These are phyloP conservation scores for Acrocephalus kingi DNA, from an alignment of 2,113 vertebrate genomes.

Conservation along the genomic window DNA sequence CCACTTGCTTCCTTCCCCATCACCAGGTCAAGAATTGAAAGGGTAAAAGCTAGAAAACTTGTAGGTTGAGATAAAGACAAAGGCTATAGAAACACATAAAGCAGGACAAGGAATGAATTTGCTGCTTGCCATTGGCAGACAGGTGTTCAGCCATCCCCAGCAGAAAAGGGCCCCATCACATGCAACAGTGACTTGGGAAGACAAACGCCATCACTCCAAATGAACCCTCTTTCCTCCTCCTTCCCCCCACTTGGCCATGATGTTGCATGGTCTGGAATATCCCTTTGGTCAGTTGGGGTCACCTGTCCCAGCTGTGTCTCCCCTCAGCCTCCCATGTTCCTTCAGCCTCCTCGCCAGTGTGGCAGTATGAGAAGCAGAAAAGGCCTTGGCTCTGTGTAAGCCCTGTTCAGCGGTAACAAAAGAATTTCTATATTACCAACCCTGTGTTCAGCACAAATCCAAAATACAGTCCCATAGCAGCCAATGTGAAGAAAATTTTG, in stretches of 20 bases:
- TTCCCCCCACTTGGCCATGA: neutral
- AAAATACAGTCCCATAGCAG: neutral
- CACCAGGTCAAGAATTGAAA: neutral
- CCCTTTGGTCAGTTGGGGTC: neutral
- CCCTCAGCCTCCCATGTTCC: neutral
- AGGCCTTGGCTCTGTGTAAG: neutral
- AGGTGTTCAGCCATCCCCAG: neutral
- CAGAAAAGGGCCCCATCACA: neutral
- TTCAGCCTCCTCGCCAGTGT: fast-evolving
- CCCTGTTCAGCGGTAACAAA: neutral
- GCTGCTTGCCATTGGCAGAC: neutral
- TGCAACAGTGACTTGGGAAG: too few species aligned
- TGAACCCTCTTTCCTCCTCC: neutral
- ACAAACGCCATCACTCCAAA: too few species aligned
- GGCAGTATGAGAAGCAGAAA: neutral
- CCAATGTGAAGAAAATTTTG: neutral
- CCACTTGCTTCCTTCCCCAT: neutral
- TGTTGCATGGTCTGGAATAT: neutral
- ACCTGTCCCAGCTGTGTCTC: neutral
- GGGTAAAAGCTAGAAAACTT: neutral
- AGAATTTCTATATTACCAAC: too few species aligned
- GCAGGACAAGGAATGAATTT: neutral
- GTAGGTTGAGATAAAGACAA: neutral
- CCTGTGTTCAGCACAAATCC: neutral
- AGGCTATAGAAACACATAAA: neutral